Percentiles rank a stretch among this genome's conserved stretches.
phyloP scores from a whole-genome alignment of 2,113 vertebrate species.

The Triplophysa rosa region DNA sequence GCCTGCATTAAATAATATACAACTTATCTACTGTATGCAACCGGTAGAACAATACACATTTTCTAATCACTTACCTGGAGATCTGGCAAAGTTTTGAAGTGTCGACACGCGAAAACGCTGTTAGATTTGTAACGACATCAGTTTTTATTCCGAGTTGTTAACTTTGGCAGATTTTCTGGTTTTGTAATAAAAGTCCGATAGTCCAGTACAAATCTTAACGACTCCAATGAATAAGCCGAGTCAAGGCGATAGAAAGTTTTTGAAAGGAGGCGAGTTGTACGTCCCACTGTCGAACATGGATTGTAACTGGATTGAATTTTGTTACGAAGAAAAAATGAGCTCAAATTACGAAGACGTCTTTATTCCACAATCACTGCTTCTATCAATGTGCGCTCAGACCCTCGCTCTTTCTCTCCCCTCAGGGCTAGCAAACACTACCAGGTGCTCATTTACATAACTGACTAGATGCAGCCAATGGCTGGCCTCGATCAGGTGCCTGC shows the following conservation, averaged over 20 bases:
- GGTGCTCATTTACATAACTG: constrained; percentile 80
- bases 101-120: constrained; percentile 54
- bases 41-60: not conserved
- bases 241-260: not conserved
- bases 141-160: not conserved
- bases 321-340: not conserved
- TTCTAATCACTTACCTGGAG: constrained; percentile 65
- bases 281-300: not conserved
- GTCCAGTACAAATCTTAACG: not conserved
- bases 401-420: constrained; percentile 17
- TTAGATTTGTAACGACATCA: not conserved
- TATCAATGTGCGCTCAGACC: constrained; percentile 3
- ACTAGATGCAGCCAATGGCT: constrained; percentile 72
- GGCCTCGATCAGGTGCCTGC: constrained; percentile 65
- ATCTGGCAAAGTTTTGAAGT: constrained; percentile 47
- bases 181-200: not conserved
- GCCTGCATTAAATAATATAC: not conserved
- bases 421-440: constrained; percentile 60
- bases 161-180: not conserved
- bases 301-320: not conserved
- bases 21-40: not conserved
- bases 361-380: constrained; percentile 33
- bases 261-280: not conserved
- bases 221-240: not conserved
- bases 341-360: not conserved